phyloP scores from a whole-genome alignment of 2,113 vertebrate genomes.

The Tetrax tetrax region DNA sequence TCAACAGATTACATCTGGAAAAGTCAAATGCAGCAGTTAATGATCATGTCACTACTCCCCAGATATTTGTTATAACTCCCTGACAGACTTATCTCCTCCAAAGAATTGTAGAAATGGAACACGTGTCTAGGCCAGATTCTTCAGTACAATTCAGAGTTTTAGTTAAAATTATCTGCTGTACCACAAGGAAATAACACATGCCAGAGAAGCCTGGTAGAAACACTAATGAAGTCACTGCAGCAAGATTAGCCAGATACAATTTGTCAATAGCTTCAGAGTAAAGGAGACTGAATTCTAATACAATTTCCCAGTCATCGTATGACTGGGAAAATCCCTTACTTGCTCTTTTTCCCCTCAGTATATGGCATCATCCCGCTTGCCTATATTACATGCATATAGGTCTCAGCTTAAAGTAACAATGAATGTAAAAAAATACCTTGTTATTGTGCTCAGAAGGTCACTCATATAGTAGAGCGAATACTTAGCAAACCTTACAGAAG shows the following conservation, averaged over 20 bases:
- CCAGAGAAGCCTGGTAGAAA: background rate
- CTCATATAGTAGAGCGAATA: background rate
- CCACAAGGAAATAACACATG: background rate
- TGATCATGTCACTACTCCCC: background rate
- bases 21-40: background rate
- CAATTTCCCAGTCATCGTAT: background rate
- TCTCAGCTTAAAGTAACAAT: background rate
- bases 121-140: background rate
- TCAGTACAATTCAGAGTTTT: background rate
- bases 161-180: background rate
- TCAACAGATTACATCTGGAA: background rate
- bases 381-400: background rate
- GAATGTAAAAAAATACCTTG: background rate
- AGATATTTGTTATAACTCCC: background rate
- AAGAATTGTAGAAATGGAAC: background rate
- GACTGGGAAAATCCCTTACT: background rate
- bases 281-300: background rate
- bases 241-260: background rate
- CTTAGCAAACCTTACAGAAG: background rate
- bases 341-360: background rate
- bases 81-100: background rate
- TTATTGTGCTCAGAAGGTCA: background rate
- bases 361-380: background rate
- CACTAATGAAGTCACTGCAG: background rate
- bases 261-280: background rate